Percentiles rank a stretch among this genome's conserved stretches.
phyloP scores from a whole-genome alignment of 2,113 vertebrate genomes.

The Campylomormyrus tamandua region DNA sequence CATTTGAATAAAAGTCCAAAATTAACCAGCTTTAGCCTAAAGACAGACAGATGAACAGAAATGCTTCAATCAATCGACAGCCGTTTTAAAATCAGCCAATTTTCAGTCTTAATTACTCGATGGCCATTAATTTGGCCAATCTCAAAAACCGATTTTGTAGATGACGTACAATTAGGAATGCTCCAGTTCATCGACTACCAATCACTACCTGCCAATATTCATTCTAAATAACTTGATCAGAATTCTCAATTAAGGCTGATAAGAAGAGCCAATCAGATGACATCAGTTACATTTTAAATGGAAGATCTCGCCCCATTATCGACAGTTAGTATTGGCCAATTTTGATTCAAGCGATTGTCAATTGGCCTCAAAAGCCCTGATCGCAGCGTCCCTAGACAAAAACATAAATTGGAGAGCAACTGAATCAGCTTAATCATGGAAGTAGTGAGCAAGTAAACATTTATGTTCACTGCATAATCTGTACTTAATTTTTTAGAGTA shows the following conservation, averaged over 20 bases:
- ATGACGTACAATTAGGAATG: not conserved
- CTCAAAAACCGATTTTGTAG: not conserved
- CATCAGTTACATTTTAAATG: not conserved
- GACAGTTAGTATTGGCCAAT: not conserved
- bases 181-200: not conserved
- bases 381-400: not conserved
- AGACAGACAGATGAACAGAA: not conserved
- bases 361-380: not conserved
- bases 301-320: not conserved
- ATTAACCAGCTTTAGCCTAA: not conserved
- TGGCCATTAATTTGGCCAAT: not conserved
- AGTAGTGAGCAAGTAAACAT: not conserved
- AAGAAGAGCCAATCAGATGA: not conserved
- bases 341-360: not conserved
- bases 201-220: not conserved
- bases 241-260: not conserved
- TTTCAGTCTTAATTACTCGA: not conserved
- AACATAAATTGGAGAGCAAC: not conserved
- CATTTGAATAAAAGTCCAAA: not conserved
- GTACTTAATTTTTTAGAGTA: not conserved
- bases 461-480: not conserved
- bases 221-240: not conserved
- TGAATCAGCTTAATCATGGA: not conserved
- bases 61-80: not conserved
- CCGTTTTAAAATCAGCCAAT: not conserved